These are phyloP conservation scores for Podarcis lilfordi DNA, from an alignment of 2,797 vertebrate species.

Conservation along the genomic window DNA sequence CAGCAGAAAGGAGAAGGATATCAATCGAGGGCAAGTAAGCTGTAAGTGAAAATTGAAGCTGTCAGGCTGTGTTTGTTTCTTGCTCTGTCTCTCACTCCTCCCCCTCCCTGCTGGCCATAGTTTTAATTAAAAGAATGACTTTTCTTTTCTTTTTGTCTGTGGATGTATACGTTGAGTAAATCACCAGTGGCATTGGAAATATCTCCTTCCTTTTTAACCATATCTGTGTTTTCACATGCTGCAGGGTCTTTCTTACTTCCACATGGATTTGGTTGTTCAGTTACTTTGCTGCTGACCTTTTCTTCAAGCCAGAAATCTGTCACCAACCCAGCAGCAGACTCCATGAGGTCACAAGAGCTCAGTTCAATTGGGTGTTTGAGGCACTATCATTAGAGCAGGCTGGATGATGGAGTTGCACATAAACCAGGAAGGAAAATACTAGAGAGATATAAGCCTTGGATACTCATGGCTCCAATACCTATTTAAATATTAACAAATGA, in stretches of 20 bases:
- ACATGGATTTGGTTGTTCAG: neutral
- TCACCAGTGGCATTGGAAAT: constrained; percentile 50
- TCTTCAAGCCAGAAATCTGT: constrained; percentile 3
- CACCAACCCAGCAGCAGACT: neutral
- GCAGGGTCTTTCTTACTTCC: neutral
- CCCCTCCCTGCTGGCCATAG: constrained; percentile 30
- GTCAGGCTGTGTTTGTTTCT: constrained; percentile 65
- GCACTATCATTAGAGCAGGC: too few species aligned
- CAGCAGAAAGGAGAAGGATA: constrained; percentile 64
- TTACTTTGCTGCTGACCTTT: neutral
- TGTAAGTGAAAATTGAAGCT: constrained; percentile 76
- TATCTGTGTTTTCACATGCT: constrained; percentile 6
- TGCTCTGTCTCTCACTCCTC: constrained; percentile 60
- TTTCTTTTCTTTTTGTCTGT: constrained; percentile 30
- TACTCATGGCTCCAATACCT: neutral
- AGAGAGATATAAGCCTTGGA: neutral
- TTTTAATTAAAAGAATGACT: constrained; percentile 66
- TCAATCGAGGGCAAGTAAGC: constrained; percentile 58
- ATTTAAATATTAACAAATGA: too few species aligned
- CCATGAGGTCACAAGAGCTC: neutral
- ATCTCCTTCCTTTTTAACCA: neutral
- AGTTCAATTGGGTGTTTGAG: neutral
- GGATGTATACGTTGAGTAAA: constrained; percentile 62
- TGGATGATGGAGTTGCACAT: too few species aligned
- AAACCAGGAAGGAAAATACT: neutral